phyloP scores from a whole-genome alignment of 64 coral and sea anemone genomes.

The Pocillopora verrucosa region DNA sequence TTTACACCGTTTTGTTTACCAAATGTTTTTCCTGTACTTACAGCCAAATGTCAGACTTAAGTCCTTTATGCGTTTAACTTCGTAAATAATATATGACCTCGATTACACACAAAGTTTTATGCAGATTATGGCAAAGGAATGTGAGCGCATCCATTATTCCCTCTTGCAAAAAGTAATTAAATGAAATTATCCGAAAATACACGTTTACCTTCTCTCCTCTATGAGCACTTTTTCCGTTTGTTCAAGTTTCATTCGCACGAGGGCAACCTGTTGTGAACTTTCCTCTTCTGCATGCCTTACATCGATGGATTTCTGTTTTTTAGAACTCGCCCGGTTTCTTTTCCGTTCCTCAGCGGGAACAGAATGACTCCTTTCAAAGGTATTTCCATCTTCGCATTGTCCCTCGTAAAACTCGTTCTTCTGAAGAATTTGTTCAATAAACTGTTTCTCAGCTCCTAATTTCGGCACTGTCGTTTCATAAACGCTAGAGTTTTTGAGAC shows the following conservation, averaged over 20 bases:
- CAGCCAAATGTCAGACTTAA: neutral
- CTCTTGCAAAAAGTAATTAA: neutral
- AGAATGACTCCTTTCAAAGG: slow-evolving; percentile 18
- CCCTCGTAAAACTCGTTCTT: slow-evolving; percentile 82
- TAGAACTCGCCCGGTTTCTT: slow-evolving; percentile 11
- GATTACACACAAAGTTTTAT: neutral
- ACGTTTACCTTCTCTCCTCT: slow-evolving; percentile 83
- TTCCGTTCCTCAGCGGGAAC: slow-evolving; percentile 43
- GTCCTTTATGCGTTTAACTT: neutral
- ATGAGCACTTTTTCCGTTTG: slow-evolving; percentile 77
- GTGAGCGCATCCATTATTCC: neutral
- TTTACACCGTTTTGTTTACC: neutral
- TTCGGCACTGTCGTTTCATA: slow-evolving; percentile 82
- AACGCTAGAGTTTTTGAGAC: slow-evolving; percentile 45
- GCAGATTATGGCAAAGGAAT: neutral
- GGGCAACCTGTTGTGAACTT: slow-evolving; percentile 58
- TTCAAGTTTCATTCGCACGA: slow-evolving; percentile 75
- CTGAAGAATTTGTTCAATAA: slow-evolving; percentile 86
- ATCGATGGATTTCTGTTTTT: slow-evolving; percentile 58
- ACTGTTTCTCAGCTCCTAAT: slow-evolving; percentile 80
- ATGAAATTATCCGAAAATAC: neutral
- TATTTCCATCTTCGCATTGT: slow-evolving; percentile 15
- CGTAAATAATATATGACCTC: neutral
- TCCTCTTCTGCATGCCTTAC: slow-evolving; percentile 57
- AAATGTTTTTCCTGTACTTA: neutral